phyloP scores from a whole-genome alignment of 2,888 invertebrate species.

The Lordiphosa fenestrarum region DNA sequence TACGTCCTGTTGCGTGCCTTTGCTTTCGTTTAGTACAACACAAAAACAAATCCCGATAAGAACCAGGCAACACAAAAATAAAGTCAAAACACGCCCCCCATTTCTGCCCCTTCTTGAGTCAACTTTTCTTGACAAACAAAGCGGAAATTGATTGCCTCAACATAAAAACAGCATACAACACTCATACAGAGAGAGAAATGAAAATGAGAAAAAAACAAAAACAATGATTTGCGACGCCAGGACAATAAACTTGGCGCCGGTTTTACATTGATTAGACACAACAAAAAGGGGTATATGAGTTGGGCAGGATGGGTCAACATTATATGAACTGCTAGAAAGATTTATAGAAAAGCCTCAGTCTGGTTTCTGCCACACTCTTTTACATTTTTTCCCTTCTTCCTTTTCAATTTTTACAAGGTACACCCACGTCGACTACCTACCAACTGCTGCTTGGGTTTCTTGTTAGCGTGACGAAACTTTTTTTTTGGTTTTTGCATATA shows the following conservation, averaged over 20 bases:
- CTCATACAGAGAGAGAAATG: no score
- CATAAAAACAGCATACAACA: constrained; percentile 16
- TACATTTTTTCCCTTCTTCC: no score
- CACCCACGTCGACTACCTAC: no score
- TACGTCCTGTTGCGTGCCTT: constrained; percentile 68
- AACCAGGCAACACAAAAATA: constrained; percentile 36
- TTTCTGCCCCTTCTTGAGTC: constrained; percentile 11
- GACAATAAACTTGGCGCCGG: constrained; percentile 68
- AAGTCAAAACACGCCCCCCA: constrained; percentile 42
- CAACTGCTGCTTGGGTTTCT: no score
- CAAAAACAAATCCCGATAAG: constrained; percentile 14
- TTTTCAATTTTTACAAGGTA: no score
- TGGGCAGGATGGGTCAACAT: no score
- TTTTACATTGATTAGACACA: constrained; percentile 10
- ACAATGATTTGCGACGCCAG: constrained; percentile 34
- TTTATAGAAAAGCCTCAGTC: no score
- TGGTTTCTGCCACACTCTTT: no score
- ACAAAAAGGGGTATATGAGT: neutral
- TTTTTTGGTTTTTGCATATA: constrained; percentile 28
- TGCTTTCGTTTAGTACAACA: constrained; percentile 48
- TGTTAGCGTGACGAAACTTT: neutral
- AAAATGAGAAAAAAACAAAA: constrained; percentile 12
- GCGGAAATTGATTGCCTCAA: constrained; percentile 72
- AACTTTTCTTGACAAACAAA: constrained; percentile 63
- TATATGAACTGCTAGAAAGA: no score